phyloP scores from a whole-genome alignment of 2,888 invertebrate genomes.

The Drosophila multiciliata region DNA sequence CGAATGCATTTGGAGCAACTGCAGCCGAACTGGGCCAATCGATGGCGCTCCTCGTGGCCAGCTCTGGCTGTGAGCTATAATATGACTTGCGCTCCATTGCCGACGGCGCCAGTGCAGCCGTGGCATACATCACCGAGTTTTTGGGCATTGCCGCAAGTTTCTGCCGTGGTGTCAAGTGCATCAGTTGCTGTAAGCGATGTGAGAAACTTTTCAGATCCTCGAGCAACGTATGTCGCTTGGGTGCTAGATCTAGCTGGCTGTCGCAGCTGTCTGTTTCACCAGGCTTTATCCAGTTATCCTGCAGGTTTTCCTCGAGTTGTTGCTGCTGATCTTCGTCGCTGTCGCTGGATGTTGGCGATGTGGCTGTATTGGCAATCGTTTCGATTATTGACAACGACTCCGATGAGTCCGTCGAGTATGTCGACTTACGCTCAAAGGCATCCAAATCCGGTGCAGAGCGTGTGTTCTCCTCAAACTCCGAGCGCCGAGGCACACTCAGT shows the following conservation, averaged over 20 bases:
- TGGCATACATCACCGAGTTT: conserved; percentile 31
- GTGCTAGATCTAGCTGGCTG: conserved; percentile 65
- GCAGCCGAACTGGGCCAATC: conserved; percentile 25
- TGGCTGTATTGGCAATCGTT: conserved; percentile 43
- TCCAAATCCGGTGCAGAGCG: conserved; percentile 77
- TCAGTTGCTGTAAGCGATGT: conserved; percentile 69
- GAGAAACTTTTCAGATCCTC: conserved; percentile 80
- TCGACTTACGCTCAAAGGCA: conserved; percentile 57
- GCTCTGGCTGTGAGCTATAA: conserved; percentile 82
- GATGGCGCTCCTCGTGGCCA: conserved; percentile 51
- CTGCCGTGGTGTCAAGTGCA: conserved; percentile 51
- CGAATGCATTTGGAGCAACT: conserved; percentile 38
- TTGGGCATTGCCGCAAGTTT: conserved; percentile 29
- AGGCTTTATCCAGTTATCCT: conserved; percentile 83
- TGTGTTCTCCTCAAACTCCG: conserved; percentile 69
- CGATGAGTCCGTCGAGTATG: conserved; percentile 65
- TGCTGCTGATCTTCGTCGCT: conserved; percentile 53
- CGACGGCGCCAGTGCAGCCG: conserved; percentile 36
- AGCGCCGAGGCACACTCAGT: conserved; percentile 54
- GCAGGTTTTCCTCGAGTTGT: conserved; percentile 46
- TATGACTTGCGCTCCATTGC: conserved; percentile 68
- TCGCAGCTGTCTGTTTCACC: conserved; percentile 78
- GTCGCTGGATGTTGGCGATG: conserved; percentile 30
- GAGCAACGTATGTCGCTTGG: conserved; percentile 72
- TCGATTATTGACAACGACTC: conserved; percentile 60